These are phyloP conservation scores for Lysandra bellargus DNA, from an alignment of 2,888 invertebrate genomes.

Conservation along the genomic window DNA sequence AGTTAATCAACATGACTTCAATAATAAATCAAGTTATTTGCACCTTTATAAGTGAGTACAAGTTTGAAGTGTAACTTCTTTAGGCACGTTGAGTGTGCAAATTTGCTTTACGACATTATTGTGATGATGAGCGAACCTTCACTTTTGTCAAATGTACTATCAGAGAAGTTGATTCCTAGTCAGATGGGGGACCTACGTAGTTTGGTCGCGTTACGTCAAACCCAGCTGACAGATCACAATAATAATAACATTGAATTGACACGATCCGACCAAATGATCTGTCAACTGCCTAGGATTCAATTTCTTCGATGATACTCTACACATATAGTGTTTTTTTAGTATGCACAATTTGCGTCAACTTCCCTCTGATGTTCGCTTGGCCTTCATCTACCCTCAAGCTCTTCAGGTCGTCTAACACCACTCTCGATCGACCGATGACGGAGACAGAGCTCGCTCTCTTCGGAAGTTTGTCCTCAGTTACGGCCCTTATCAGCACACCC, in stretches of 20 bases:
- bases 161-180: too few species aligned
- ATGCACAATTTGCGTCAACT: constrained; percentile 53
- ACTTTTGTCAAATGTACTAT: background rate
- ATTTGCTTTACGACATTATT: too few species aligned
- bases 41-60: constrained; percentile 31
- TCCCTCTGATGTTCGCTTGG: constrained; percentile 59
- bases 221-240: too few species aligned
- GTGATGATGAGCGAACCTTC: too few species aligned
- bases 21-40: constrained; percentile 26
- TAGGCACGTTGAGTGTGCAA: too few species aligned
- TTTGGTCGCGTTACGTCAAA: too few species aligned
- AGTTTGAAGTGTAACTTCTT: too few species aligned
- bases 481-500: constrained; percentile 50
- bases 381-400: constrained; percentile 59
- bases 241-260: too few species aligned
- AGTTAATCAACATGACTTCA: constrained; percentile 16
- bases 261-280: too few species aligned
- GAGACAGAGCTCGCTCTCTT: constrained; percentile 51
- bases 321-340: constrained; percentile 48
- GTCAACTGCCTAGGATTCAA: too few species aligned
- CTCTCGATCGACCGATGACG: constrained; percentile 49
- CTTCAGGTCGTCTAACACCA: constrained; percentile 52
- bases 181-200: too few species aligned
- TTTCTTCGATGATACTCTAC: too few species aligned
- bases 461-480: constrained; percentile 51